Evolutionary conservation across 2,888 invertebrate species (phyloP), one percentile per base, ranked within the genome.

Genomic region (Elmis aenea): DNA sequence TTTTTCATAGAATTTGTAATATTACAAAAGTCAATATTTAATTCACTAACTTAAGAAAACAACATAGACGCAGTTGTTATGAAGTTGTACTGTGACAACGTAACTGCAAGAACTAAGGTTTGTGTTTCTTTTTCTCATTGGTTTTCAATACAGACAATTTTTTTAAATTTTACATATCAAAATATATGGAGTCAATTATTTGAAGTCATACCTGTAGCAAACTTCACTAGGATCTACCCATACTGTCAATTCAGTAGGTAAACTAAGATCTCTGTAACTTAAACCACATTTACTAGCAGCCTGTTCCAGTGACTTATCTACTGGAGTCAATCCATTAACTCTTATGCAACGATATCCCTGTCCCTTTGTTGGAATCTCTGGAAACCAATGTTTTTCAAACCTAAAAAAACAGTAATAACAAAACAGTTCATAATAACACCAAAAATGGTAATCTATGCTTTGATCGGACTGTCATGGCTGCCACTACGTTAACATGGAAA

Each of bases 191-290:
- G n/a, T n/a, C n/a, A n/a, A n/a, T n/a, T n/a, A n/a, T n/a, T n/a
- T n/a, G n/a, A 8, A 24, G 9, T 42, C 55, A 57, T 48, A 66
- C 67, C 68, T 66, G 54, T 67, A 68, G 64, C 68, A 68, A 52
- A 85, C 85, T 67, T 84, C 83, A 50, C 72, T 70, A 2, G 84
- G 85, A 59, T 85, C 85, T 45, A 85, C 80, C 85, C 85, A 85
- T 67, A 85, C 75, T 15, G 84, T 84, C 9, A 85, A 71, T 66
- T 85, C 84, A 52, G 73, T 72, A 13, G 84, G 84, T 45, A 83
- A 74, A 36, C 75, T 73, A 39, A 81, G 67, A 48, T 75, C 67
- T 41, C 73, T 69, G 44, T 78, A 76, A 42, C 72, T 63, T 21
- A 82, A 67, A 33, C 83, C 83, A 54, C 77, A 76, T 50, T 74